phyloP scores from a whole-genome alignment of 2,797 vertebrate species.

The Hafferia zeledoni region DNA sequence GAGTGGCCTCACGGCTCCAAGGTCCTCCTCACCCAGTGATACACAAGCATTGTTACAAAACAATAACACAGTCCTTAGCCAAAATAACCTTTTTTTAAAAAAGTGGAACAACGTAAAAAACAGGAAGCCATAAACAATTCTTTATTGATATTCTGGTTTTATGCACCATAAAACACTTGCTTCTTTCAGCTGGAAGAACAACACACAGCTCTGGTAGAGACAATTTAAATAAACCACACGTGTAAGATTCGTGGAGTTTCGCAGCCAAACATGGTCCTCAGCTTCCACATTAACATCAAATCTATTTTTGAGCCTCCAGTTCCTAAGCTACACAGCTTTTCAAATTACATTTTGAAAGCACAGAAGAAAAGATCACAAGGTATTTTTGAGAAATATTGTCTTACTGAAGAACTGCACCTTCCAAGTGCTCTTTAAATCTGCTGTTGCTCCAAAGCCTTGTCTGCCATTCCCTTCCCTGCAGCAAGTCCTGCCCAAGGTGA shows the following conservation, averaged over 20 bases:
- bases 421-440: not conserved
- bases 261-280: not conserved
- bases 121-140: conserved; percentile 64
- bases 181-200: conserved; percentile 5
- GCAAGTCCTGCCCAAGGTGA: not conserved
- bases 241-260: not conserved
- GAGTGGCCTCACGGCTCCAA: not conserved
- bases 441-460: not conserved
- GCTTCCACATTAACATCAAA: not conserved
- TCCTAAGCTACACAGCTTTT: not conserved
- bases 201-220: not conserved
- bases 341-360: not conserved
- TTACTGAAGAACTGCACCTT: not conserved
- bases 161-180: not conserved
- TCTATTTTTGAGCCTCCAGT: not conserved
- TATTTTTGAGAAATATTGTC: not conserved
- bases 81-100: not conserved
- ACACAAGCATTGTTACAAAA: conserved; percentile 56
- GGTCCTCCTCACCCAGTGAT: conserved; percentile 25
- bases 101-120: conserved; percentile 31
- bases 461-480: not conserved
- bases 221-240: not conserved
- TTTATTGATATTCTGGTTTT: conserved; percentile 27
- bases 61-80: conserved; percentile 33
- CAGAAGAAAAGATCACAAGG: not conserved